These are phyloP conservation scores for Dioctria rufipes DNA, from an alignment of 2,888 invertebrate species.

Conservation along the genomic window DNA sequence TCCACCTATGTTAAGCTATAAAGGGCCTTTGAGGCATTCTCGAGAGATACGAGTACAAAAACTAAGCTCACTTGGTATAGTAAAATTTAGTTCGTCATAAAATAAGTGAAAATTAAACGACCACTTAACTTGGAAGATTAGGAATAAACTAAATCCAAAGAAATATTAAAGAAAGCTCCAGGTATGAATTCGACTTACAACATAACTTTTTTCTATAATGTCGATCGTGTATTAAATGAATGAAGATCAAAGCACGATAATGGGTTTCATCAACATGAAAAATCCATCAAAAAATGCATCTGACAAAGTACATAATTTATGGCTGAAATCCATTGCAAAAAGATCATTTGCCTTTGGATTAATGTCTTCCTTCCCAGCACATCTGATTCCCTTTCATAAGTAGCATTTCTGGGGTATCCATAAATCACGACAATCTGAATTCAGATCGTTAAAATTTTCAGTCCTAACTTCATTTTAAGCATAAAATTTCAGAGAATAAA, in stretches of 20 bases:
- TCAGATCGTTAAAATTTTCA: constrained; percentile 39
- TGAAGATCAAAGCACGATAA: constrained; percentile 14
- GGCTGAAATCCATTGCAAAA: background rate
- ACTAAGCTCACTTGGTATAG: too few species aligned
- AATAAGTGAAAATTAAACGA: too few species aligned
- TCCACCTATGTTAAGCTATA: too few species aligned
- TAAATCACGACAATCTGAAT: constrained; percentile 45
- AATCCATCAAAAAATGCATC: constrained; percentile 48
- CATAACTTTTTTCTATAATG: background rate
- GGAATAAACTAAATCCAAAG: too few species aligned
- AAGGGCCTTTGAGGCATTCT: too few species aligned
- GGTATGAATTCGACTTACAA: too few species aligned
- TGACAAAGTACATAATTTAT: constrained; percentile 37
- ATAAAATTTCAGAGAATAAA: constrained; percentile 13
- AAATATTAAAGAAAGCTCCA: too few species aligned
- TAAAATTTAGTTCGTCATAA: too few species aligned
- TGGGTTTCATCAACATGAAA: constrained; percentile 41
- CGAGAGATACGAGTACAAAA: too few species aligned
- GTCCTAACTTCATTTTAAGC: constrained; percentile 40
- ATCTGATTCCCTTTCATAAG: background rate
- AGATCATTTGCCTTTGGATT: constrained; percentile 12
- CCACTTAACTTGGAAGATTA: too few species aligned
- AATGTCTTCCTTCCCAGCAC: too few species aligned
- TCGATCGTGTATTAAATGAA: background rate
- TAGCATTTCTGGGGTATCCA: constrained; percentile 30